Evolutionary conservation across 37 sponge, comb jelly and placozoan species (phyloP).

Genomic region (Petrosia ficiformis): DNA sequence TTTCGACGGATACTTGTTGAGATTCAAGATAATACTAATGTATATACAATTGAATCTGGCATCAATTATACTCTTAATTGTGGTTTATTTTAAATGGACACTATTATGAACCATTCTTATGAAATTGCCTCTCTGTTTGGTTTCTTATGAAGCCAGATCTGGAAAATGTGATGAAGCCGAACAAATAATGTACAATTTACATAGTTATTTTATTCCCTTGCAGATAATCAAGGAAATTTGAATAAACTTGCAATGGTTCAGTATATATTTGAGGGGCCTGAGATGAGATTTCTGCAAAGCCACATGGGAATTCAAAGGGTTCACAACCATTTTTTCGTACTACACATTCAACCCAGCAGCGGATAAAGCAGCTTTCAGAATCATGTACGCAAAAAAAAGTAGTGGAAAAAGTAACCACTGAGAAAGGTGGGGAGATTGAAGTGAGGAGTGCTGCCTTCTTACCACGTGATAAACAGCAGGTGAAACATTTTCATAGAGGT

Average conservation of each 20-base stretch:
- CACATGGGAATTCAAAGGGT: conserved; percentile 9
- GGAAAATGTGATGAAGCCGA: too few species aligned
- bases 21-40: neutral
- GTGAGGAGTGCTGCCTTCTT: neutral
- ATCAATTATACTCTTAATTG: too few species aligned
- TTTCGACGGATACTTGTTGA: conserved; percentile 11
- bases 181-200: too few species aligned
- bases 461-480: conserved; percentile 1
- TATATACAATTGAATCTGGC: too few species aligned
- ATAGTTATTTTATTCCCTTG: too few species aligned
- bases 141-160: too few species aligned
- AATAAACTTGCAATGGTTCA: conserved; percentile 12
- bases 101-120: too few species aligned
- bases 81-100: too few species aligned
- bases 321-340: conserved; percentile 22
- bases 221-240: neutral
- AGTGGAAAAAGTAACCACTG: conserved; percentile 20
- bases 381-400: conserved; percentile 15
- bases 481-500: conserved; percentile 7
- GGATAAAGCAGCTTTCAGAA: conserved; percentile 9
- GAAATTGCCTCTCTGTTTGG: too few species aligned
- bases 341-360: conserved; percentile 19
- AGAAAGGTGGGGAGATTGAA: conserved; percentile 33
- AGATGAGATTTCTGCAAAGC: neutral
- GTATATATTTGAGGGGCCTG: conserved; percentile 8